A percentile compares a stretch with the other conserved stretches of the same genome.
Evolutionary conservation across 2,113 vertebrate genomes (phyloP).

Genomic region (Irena cyanogastra): DNA sequence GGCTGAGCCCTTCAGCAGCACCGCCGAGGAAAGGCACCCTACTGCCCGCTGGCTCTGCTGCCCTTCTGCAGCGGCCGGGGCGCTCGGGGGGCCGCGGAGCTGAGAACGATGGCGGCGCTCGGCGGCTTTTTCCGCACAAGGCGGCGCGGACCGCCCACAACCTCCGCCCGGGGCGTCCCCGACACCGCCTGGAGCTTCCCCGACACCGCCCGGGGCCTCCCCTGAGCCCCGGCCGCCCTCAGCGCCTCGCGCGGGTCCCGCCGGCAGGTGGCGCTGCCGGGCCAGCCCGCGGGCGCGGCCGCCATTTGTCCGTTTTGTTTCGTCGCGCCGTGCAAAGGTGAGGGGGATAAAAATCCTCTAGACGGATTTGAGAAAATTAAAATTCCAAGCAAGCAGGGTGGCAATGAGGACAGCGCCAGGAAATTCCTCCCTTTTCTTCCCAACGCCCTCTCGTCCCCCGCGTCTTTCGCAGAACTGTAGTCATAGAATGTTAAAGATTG

Average conservation of each 20-base stretch:
- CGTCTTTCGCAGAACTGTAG: not conserved
- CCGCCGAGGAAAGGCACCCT: not conserved
- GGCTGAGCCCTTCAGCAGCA: not conserved
- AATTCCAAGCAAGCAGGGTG: not conserved
- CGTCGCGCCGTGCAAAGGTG: fast-evolving
- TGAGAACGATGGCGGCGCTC: fast-evolving
- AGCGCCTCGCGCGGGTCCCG: not conserved
- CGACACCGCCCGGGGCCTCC: fast-evolving
- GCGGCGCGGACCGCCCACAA: no score
- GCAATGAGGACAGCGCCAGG: not conserved
- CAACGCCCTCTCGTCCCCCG: fast-evolving
- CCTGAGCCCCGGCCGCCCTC: not conserved
- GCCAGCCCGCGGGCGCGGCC: not conserved
- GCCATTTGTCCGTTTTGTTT: not conserved
- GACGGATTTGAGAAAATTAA: not conserved
- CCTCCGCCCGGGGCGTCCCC: no score
- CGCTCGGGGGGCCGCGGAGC: fast-evolving
- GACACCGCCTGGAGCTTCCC: fast-evolving
- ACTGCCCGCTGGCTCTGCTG: not conserved
- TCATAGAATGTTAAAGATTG: no score
- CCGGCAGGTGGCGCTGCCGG: not conserved
- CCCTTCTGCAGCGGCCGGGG: no score
- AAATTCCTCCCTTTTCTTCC: not conserved
- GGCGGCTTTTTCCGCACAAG: no score
- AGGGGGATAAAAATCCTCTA: not conserved